Base-by-base conservation (phyloP, 2,113 vertebrate genomes). In the Apaloderma vittatum region DNA sequence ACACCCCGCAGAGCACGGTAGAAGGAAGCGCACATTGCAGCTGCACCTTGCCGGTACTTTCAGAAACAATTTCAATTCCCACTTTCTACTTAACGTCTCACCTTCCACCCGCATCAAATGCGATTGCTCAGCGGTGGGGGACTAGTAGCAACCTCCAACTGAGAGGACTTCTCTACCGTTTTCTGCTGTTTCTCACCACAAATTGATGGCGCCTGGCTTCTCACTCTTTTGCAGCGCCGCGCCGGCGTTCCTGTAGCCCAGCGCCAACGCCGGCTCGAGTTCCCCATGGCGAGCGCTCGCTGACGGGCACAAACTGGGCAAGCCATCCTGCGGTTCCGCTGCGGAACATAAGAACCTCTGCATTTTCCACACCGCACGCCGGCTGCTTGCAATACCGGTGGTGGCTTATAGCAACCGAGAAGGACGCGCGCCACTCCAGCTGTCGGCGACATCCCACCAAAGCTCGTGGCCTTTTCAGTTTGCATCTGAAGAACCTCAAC, bases 51-150 rank as follows among this genome's bases (percentile, higher is more conserved):
- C 43, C 81, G 93, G 80, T 94, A 36, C 94, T 97, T 97, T 98
- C 97, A 94, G 96, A 96, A 92, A 88, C 61, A 95, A 97, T 98
- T 98, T 98, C 98, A 97, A 97, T 98, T 98, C 98, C 98, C 97
- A 98, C 98, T 98, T 98, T 97, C 96, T 95, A 97, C 96, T 96
- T 49, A 97, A 97, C 95, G 88, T 96, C 96, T 96, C 97, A 97
- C 97, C 97, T 98, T 98, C 97, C 1, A 67, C 95, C 96, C 93
- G 71, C 74, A 94, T 82, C 87, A 77, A 96, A 88, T 6, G 18
- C 66, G 6, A 62, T 49, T 67, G 84, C 96, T 96, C 82, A 92
- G 83, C 81, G 77, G 86, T 45, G 75, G 84, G 94, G 92, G 93
- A 82, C 68, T 21, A 59, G 88, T 15, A 43, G 88, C 49, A 91